Evolutionary conservation across 1,140 invertebrate genomes (phyloP).

Genomic region (Laodelphax striatellus): DNA sequence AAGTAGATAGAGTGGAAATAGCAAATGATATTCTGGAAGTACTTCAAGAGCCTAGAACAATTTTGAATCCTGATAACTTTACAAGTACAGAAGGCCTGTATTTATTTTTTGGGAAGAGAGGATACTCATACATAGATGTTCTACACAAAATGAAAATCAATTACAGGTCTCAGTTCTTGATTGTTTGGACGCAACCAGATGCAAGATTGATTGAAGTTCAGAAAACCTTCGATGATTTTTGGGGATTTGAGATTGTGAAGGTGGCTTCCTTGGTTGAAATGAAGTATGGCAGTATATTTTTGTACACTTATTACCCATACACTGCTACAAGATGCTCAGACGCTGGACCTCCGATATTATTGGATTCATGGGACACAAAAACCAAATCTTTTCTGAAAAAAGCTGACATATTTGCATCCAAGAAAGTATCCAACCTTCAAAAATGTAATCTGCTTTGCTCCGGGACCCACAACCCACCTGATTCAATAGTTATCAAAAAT

Average conservation of each 20-base stretch:
- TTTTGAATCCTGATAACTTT: slow-evolving; percentile 8
- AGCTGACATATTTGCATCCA: slow-evolving; percentile 16
- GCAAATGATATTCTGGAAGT: neutral
- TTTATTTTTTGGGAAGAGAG: slow-evolving; percentile 7
- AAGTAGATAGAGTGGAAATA: slow-evolving; percentile 6
- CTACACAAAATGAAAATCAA: slow-evolving; percentile 2
- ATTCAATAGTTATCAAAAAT: slow-evolving; percentile 14
- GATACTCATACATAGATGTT: slow-evolving; percentile 14
- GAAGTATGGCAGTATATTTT: slow-evolving; percentile 16
- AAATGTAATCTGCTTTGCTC: slow-evolving; percentile 21
- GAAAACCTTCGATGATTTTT: slow-evolving; percentile 20
- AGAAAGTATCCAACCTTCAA: slow-evolving; percentile 18
- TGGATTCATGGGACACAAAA: slow-evolving; percentile 19
- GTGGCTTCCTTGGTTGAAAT: slow-evolving; percentile 20
- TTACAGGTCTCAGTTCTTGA: slow-evolving; percentile 8
- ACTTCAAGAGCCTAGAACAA: neutral
- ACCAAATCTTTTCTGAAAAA: slow-evolving; percentile 10
- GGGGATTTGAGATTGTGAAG: slow-evolving; percentile 22
- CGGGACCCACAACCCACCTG: slow-evolving; percentile 20
- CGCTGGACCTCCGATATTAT: slow-evolving; percentile 19
- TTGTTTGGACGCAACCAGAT: slow-evolving; percentile 10
- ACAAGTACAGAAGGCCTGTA: slow-evolving; percentile 8
- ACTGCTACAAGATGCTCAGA: slow-evolving; percentile 16
- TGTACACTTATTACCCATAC: slow-evolving; percentile 23
- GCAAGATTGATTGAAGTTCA: slow-evolving; percentile 6